A percentile compares a stretch with the other conserved stretches of the same genome.
Conservation (phyloP, 1,140 invertebrate species). For the Brachystomella parvula region DNA sequence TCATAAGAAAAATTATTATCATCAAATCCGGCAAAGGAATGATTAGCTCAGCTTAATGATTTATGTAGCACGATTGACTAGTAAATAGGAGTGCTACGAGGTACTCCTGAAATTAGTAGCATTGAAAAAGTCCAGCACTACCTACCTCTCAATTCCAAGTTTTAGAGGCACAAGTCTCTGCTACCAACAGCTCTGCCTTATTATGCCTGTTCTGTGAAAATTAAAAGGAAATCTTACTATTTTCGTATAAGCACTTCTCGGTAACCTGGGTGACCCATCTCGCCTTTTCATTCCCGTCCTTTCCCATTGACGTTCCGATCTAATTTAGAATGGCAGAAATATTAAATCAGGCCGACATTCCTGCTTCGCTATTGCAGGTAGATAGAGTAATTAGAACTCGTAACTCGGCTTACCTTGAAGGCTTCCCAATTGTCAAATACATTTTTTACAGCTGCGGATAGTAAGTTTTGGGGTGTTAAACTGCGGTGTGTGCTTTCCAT, state of each 20-base stretch:
- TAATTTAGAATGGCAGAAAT: neutral
- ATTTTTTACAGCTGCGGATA: neutral
- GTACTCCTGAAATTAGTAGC: too few relatives aligned
- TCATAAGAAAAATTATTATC: neutral
- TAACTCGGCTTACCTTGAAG: neutral
- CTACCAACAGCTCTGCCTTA: too few relatives aligned
- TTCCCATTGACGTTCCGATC: slow-evolving; percentile 3
- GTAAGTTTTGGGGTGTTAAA: neutral
- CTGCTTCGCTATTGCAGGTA: too few relatives aligned
- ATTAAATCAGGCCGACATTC: too few relatives aligned
- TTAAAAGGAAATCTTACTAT: neutral
- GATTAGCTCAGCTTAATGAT: neutral
- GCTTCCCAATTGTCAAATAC: neutral
- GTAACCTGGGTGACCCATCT: neutral
- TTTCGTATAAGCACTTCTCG: neutral
- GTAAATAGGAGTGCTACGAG: too few relatives aligned
- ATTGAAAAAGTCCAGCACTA: too few relatives aligned
- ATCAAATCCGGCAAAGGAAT: neutral
- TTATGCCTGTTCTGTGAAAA: too few relatives aligned
- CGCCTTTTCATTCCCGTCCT: neutral
- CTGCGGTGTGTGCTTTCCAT: too few relatives aligned
- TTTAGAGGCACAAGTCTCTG: too few relatives aligned
- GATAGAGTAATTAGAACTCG: too few relatives aligned
- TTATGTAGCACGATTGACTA: too few relatives aligned
- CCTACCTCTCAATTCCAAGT: too few relatives aligned